Evolutionary conservation across 2,888 invertebrate species (phyloP).

Genomic region (Nomada hirtipes): DNA sequence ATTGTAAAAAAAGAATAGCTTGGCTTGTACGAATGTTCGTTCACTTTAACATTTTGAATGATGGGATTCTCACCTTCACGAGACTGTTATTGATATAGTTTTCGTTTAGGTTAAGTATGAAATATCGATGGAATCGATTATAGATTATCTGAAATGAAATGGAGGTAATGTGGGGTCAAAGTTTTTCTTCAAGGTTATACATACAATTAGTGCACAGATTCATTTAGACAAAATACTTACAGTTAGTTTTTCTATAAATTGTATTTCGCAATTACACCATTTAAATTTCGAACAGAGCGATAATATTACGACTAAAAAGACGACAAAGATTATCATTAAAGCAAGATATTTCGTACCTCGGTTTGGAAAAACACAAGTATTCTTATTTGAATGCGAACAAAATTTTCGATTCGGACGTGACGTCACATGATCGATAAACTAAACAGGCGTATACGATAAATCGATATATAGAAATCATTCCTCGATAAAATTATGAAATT

Average conservation of each 20-base stretch:
- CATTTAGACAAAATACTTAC: slow-evolving; percentile 27
- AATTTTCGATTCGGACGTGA: neutral
- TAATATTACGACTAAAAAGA: neutral
- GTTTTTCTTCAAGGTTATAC: neutral
- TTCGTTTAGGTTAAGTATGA: slow-evolving; percentile 15
- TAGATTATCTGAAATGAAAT: neutral
- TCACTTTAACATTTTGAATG: too few species aligned
- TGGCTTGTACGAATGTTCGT: neutral
- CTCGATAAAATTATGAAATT: neutral
- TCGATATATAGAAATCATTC: neutral
- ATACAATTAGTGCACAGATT: slow-evolving; percentile 5
- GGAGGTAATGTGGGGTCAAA: neutral
- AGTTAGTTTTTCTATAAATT: neutral
- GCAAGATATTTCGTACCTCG: neutral
- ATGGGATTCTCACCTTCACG: too few species aligned
- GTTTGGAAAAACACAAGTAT: neutral
- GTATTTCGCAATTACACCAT: slow-evolving; percentile 1
- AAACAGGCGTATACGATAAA: neutral
- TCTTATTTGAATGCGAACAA: neutral
- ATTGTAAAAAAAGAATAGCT: too few species aligned
- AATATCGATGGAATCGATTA: neutral
- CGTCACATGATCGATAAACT: neutral
- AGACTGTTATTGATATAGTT: too few species aligned
- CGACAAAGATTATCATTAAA: neutral
- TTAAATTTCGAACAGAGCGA: neutral